phyloP scores from a whole-genome alignment of 2,888 invertebrate genomes.

The Caradrina clavipalpis region DNA sequence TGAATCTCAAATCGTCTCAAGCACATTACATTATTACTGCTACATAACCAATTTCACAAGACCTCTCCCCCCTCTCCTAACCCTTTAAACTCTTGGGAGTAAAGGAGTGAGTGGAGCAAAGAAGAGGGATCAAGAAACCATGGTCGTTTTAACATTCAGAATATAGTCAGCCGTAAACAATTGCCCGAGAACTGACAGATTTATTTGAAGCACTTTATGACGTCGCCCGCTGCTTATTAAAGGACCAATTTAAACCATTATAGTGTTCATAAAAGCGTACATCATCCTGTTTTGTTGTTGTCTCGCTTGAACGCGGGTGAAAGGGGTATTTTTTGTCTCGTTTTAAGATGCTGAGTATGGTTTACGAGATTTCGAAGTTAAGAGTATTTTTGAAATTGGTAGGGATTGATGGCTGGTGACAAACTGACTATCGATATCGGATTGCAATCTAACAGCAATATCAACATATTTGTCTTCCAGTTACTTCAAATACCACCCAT shows the following conservation, averaged over 20 bases:
- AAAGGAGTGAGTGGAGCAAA: constrained; percentile 39
- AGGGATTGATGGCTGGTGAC: constrained; percentile 67
- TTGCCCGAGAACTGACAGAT: constrained; percentile 74
- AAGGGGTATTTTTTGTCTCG: constrained; percentile 66
- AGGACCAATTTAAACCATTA: constrained; percentile 90
- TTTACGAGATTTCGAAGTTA: constrained; percentile 86
- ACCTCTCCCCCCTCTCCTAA: constrained; percentile 22
- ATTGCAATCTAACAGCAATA: neutral
- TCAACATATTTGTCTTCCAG: neutral
- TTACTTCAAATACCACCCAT: neutral
- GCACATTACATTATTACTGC: constrained; percentile 66
- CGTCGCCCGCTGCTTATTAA: constrained; percentile 84
- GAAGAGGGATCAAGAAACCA: constrained; percentile 56
- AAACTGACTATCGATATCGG: constrained; percentile 52
- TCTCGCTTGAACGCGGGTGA: constrained; percentile 68
- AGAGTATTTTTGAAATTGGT: constrained; percentile 84
- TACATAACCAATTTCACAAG: constrained; percentile 43
- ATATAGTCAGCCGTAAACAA: constrained; percentile 66
- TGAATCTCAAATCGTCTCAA: constrained; percentile 65
- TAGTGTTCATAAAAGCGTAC: constrained; percentile 88
- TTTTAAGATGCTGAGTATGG: constrained; percentile 80
- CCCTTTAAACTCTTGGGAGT: constrained; percentile 11
- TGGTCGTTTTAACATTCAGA: constrained; percentile 68
- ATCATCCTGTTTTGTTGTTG: constrained; percentile 86
- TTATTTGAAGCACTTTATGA: constrained; percentile 84